Conservation (phyloP, 2,888 invertebrate species). For the Amiota communis region DNA sequence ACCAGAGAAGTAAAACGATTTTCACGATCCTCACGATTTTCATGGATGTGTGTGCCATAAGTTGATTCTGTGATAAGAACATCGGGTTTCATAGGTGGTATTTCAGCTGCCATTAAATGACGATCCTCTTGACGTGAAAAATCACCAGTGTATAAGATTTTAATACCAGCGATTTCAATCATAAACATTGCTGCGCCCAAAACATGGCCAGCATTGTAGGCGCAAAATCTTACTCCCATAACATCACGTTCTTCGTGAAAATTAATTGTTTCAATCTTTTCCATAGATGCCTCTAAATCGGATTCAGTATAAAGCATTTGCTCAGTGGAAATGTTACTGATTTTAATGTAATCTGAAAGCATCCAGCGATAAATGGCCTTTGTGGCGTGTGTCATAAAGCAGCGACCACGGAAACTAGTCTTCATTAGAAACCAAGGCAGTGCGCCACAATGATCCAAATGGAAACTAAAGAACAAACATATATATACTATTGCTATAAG, state of each 20-base stretch:
- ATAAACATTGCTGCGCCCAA: conserved; percentile 99
- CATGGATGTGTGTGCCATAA: conserved; percentile 99
- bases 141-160: conserved; percentile 96
- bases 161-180: conserved; percentile 99
- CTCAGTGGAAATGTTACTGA: conserved; percentile 96
- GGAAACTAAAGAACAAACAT: conserved; percentile 81
- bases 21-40: conserved; percentile 97
- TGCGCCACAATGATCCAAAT: conserved; percentile 98
- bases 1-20: conserved; percentile 93
- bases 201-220: conserved; percentile 99
- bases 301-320: conserved; percentile 98
- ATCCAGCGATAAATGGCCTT: conserved; percentile 99
- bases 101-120: conserved; percentile 99
- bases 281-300: conserved; percentile 98
- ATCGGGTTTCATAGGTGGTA: conserved; percentile 96
- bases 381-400: conserved; percentile 99
- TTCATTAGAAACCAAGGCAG: conserved; percentile 98
- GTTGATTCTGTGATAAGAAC: conserved; percentile 98
- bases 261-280: conserved; percentile 98
- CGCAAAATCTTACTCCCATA: conserved; percentile 97
- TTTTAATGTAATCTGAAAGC: conserved; percentile 98
- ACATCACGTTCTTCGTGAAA: conserved; percentile 99
- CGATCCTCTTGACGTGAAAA: conserved; percentile 99
- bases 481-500: background rate
- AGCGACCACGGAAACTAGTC: conserved; percentile 96